Base-by-base conservation (phyloP, 2,888 invertebrate genomes). In the Trachelus troglodyta region DNA sequence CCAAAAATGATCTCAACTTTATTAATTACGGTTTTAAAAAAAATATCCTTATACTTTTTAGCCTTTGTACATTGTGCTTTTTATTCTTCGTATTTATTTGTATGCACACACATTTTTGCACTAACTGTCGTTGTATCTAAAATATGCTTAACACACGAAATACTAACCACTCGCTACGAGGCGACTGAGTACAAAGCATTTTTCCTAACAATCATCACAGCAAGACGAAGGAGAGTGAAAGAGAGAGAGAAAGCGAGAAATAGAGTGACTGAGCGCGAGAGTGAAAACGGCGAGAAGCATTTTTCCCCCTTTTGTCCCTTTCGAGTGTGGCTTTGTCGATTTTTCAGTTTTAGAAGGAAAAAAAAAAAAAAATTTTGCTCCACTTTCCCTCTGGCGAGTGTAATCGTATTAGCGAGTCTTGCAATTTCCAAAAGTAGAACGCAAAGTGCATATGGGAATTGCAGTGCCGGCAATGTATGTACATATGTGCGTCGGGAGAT, bases 1-100 rank as follows among this genome's bases (percentile, higher is more conserved):
- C 85, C 85, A 85, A 87, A 86, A 88, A 89, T 90, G 90, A 90
- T 90, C 90, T 90, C 90, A 90, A 88, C 87, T 87, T 87, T 87
- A 84, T 83, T 87, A 86, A 88, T 88, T 87, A 89, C 81, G 83
- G 81, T 89, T 23, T 15, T 0, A 9, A 56, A 56, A 40, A 15
- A 86, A 83, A 84, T 73, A 85, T 84, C 84, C 80, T 85, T 85
- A 84, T 85, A 56, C 56, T 56, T 83, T 86, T 84, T 86, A 87
- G 86, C 86, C 85, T 85, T 87, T 90, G 90, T 90, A 90, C 85
- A 90, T 89, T 89, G 86, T 85, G 90, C 88, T 90, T 89, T 85
- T 88, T 88, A 85, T 83, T 81, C 87, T 85, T 89, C 87, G 87
- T 90, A 90, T 90, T 90, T 90, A 90, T 90, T 90, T 88, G 83